These are phyloP conservation scores for Nibea coibor DNA, from an alignment of 2,113 vertebrate species.

Conservation along the genomic window DNA sequence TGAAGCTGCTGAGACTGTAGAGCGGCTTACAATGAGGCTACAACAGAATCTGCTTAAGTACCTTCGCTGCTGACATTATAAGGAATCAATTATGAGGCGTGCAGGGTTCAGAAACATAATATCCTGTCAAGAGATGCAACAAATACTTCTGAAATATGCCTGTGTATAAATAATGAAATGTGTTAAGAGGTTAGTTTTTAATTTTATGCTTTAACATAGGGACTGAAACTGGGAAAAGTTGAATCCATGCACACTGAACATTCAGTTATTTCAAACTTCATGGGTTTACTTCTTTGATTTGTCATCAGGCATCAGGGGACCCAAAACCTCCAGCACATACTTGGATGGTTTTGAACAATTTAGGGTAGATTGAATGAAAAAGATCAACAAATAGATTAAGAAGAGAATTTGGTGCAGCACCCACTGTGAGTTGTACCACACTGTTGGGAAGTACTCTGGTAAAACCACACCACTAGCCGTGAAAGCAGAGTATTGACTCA, in stretches of 20 bases:
- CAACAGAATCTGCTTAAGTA: constrained; percentile 9
- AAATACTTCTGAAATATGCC: neutral
- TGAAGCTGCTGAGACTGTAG: neutral
- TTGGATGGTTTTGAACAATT: neutral
- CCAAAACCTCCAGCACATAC: neutral
- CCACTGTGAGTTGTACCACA: neutral
- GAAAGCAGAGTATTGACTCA: neutral
- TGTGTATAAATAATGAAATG: constrained; percentile 18
- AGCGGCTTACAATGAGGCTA: neutral
- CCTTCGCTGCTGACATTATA: neutral
- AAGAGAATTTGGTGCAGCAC: neutral
- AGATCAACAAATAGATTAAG: neutral
- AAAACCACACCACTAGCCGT: neutral
- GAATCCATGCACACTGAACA: neutral
- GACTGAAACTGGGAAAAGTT: neutral
- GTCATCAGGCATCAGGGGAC: neutral
- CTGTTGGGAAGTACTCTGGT: neutral
- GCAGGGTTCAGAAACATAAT: constrained; percentile 15
- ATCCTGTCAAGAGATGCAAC: constrained; percentile 6
- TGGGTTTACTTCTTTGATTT: no score
- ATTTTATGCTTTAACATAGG: neutral
- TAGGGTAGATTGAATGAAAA: neutral
- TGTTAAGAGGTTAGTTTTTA: neutral
- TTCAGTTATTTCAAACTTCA: neutral
- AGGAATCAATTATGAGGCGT: constrained; percentile 3